A percentile compares a stretch with the other conserved stretches of the same genome.
Conservation (phyloP, 2,888 invertebrate species). For the Coenonympha glycerion region DNA sequence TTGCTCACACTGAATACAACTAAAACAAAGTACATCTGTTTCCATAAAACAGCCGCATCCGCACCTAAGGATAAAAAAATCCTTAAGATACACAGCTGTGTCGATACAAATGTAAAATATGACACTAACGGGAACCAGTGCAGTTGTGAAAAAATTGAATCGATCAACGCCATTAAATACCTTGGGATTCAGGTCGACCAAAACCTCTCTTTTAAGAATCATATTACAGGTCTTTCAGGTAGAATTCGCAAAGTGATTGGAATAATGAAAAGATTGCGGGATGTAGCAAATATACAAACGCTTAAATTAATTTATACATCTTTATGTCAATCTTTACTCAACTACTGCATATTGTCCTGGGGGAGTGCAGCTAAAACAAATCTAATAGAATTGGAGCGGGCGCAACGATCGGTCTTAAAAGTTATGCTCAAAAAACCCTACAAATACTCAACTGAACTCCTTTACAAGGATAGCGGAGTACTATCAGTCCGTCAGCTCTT, state of each 20-base stretch:
- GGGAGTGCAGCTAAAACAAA: slow-evolving; percentile 8
- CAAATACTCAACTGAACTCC: slow-evolving; percentile 1
- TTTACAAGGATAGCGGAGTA: slow-evolving; percentile 5
- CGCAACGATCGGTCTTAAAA: slow-evolving; percentile 10
- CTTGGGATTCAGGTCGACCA: slow-evolving; percentile 7
- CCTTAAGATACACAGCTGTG: slow-evolving; percentile 10
- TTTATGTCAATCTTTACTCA: slow-evolving; percentile 10
- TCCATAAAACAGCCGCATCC: slow-evolving; percentile 9
- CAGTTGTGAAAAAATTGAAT: background rate
- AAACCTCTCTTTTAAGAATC: slow-evolving; percentile 6
- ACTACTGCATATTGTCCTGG: slow-evolving; percentile 12
- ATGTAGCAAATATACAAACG: background rate
- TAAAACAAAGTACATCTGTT: slow-evolving; percentile 11
- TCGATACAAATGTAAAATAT: background rate
- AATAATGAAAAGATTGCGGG: slow-evolving; percentile 5
- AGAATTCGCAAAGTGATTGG: slow-evolving; percentile 6
- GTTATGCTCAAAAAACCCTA: slow-evolving; percentile 6
- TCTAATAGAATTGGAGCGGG: slow-evolving; percentile 5
- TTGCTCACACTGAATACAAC: slow-evolving; percentile 20
- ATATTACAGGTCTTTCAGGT: slow-evolving; percentile 1
- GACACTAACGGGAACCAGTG: background rate
- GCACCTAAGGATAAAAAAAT: too few species aligned
- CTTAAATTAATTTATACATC: slow-evolving; percentile 2
- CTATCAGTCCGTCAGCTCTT: slow-evolving; percentile 6
- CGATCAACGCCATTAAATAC: slow-evolving; percentile 2